Evolutionary conservation across 2,113 vertebrate genomes (phyloP).

Genomic region (Alces alces): DNA sequence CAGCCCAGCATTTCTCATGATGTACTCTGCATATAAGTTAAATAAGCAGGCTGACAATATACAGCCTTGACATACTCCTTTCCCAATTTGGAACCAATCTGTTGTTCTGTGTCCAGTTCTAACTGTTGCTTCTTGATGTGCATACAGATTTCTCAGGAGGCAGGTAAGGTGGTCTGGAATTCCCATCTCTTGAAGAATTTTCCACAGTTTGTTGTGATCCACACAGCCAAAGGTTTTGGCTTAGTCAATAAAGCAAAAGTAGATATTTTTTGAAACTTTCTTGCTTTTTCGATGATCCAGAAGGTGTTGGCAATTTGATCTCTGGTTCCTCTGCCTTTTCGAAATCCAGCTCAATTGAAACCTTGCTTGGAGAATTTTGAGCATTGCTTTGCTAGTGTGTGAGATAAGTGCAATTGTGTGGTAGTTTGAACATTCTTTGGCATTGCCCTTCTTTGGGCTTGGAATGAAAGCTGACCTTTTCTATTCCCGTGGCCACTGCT

Average conservation of each 20-base stretch:
- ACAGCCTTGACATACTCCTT: background rate
- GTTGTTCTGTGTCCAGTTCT: background rate
- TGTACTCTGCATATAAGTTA: background rate
- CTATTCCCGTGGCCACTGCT: background rate
- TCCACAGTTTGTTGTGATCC: background rate
- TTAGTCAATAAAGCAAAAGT: background rate
- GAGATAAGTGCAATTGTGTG: background rate
- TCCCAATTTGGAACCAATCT: background rate
- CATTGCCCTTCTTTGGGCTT: background rate
- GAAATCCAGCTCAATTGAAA: background rate
- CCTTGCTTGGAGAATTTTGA: background rate
- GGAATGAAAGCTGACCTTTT: background rate
- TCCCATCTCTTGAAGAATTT: background rate
- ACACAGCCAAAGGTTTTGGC: background rate
- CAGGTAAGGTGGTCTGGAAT: background rate
- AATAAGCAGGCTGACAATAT: background rate
- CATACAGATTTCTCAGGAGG: background rate
- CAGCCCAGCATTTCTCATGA: background rate
- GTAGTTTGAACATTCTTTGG: background rate
- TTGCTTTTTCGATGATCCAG: background rate
- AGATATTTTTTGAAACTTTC: background rate
- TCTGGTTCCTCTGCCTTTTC: background rate
- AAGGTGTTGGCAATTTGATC: background rate
- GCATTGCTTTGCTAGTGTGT: background rate
- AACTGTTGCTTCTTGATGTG: background rate